phyloP scores from a whole-genome alignment of 2,797 vertebrate genomes.

The Tolypeutes matacus region DNA sequence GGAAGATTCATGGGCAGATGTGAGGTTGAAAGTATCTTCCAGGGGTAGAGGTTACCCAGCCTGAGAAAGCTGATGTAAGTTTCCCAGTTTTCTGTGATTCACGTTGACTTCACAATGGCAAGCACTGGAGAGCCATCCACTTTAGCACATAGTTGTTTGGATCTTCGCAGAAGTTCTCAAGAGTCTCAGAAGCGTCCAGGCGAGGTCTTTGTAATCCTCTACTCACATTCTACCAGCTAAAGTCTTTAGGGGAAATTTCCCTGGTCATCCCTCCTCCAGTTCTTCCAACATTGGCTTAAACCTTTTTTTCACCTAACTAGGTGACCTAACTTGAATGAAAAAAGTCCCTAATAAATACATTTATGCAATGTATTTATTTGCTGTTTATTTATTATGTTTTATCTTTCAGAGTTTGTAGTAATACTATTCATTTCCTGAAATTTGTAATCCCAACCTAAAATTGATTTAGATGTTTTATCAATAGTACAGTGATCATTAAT shows the following conservation, averaged over 20 bases:
- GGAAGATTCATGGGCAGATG: rapidly evolving
- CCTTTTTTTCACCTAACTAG: neutral
- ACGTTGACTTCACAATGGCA: neutral
- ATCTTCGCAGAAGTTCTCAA: neutral
- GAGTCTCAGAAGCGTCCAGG: neutral
- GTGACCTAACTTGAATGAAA: neutral
- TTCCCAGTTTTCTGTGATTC: neutral
- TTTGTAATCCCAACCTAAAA: neutral
- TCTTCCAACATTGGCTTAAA: neutral
- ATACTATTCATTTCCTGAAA: neutral
- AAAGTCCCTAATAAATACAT: neutral
- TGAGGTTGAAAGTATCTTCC: neutral
- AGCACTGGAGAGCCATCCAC: neutral
- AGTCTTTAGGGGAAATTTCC: rapidly evolving
- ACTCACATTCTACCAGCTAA: neutral
- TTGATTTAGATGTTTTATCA: neutral
- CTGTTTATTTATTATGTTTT: neutral
- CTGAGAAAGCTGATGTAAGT: neutral
- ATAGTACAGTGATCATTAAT: neutral
- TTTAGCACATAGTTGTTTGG: neutral
- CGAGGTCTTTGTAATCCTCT: neutral
- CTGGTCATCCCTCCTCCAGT: neutral
- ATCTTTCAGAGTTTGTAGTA: neutral
- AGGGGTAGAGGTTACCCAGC: neutral
- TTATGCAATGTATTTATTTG: neutral